Conservation (phyloP, 2,797 vertebrate genomes). For the Mormyrops attenuatus region DNA sequence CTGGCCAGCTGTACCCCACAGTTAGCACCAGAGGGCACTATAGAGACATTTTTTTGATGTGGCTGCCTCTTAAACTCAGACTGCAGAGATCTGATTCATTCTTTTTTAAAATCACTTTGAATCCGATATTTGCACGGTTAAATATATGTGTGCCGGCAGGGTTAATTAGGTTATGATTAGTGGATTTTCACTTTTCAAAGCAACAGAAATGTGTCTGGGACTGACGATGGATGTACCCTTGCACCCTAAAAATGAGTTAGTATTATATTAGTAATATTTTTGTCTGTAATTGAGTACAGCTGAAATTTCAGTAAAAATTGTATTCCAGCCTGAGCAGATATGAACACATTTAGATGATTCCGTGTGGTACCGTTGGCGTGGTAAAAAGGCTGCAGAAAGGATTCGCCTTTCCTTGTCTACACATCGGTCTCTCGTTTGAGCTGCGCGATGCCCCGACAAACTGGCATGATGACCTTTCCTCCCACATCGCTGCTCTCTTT, state of each 20-base stretch:
- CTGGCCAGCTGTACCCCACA: neutral
- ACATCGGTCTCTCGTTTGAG: neutral
- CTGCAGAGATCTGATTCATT: neutral
- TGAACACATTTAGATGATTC: neutral
- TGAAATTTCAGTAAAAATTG: neutral
- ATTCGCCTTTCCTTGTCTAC: neutral
- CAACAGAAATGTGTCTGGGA: neutral
- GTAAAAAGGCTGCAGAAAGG: neutral
- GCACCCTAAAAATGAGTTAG: neutral
- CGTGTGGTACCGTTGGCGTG: neutral
- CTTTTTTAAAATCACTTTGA: neutral
- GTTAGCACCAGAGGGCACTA: conserved; percentile 15
- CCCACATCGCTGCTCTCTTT: neutral
- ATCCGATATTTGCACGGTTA: neutral
- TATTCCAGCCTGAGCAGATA: neutral
- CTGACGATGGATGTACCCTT: neutral
- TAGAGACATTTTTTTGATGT: neutral
- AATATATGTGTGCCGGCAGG: neutral
- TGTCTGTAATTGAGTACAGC: neutral
- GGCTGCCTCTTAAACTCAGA: neutral
- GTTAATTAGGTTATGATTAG: neutral
- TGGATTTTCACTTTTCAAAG: neutral
- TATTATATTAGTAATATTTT: neutral
- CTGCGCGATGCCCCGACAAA: neutral
- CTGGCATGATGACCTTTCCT: neutral